Evolutionary conservation across 2,113 vertebrate species (phyloP).

Genomic region (Seriola rivoliana): DNA sequence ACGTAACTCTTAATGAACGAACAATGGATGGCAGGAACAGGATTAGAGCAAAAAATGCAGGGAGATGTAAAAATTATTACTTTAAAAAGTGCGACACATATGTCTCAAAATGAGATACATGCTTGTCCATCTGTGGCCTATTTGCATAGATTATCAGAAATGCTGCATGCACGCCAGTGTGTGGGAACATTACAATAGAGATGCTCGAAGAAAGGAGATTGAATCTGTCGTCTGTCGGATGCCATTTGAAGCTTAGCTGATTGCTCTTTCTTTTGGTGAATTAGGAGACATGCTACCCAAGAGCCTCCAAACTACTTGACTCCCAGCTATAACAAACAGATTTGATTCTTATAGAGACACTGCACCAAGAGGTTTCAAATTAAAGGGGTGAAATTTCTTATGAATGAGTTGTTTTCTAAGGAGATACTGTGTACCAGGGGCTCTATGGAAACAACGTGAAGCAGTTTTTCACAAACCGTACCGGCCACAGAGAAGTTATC

Average conservation of each 20-base stretch:
- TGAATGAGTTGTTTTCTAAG: conserved; percentile 47
- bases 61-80: conserved; percentile 48
- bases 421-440: background rate
- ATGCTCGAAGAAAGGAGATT: conserved; percentile 50
- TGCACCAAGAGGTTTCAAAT: conserved; percentile 38
- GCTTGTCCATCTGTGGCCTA: conserved; percentile 74
- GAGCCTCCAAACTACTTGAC: conserved; percentile 71
- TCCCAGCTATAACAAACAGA: conserved; percentile 72
- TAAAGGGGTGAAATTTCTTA: conserved; percentile 48
- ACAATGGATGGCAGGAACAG: conserved; percentile 23
- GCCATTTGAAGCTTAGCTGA: conserved; percentile 75
- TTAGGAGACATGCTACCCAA: conserved; percentile 49
- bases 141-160: conserved; percentile 72
- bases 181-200: conserved; percentile 62
- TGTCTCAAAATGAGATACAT: conserved; percentile 65
- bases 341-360: conserved; percentile 67
- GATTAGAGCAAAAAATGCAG: background rate
- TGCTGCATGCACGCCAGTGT: conserved; percentile 41
- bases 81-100: conserved; percentile 59
- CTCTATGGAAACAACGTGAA: conserved; percentile 46
- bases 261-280: conserved; percentile 77
- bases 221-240: conserved; percentile 65
- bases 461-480: conserved; percentile 37
- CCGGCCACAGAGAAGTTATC: conserved; percentile 42
- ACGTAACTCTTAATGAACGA: conserved; percentile 59